Conservation (phyloP, 1,140 invertebrate genomes). For the Heliconius nattereri region DNA sequence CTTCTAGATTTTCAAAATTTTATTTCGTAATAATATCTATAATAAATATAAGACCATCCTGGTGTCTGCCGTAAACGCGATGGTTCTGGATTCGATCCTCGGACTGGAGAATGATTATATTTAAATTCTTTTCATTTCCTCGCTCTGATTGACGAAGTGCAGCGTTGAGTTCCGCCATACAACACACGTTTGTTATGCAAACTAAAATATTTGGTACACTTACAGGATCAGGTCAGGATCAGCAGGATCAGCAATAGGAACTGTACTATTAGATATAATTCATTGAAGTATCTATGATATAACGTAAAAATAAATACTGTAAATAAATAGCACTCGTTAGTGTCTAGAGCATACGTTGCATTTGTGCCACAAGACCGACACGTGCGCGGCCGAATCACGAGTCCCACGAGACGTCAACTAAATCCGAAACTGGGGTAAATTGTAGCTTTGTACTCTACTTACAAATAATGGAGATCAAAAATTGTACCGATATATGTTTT, state of each 20-base stretch:
- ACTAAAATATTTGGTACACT: not conserved
- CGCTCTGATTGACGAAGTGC: too few relatives aligned
- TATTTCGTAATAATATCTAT: too few relatives aligned
- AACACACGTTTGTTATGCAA: not conserved
- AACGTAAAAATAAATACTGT: not conserved
- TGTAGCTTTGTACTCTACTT: not conserved
- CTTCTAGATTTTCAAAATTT: not conserved
- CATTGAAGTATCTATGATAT: not conserved
- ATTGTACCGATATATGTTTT: too few relatives aligned
- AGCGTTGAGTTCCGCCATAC: not conserved
- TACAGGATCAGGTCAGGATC: too few relatives aligned
- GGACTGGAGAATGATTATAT: too few relatives aligned
- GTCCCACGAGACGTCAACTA: not conserved
- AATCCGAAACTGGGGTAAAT: conserved; percentile 8
- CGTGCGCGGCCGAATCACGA: not conserved
- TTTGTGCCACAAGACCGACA: not conserved
- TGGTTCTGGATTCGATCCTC: too few relatives aligned
- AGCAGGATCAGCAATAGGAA: not conserved
- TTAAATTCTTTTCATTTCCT: too few relatives aligned
- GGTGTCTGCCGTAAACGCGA: too few relatives aligned
- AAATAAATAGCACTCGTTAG: conserved; percentile 3
- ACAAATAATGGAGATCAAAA: too few relatives aligned
- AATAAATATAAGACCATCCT: too few relatives aligned
- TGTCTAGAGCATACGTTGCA: not conserved
- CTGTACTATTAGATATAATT: not conserved